phyloP scores from a whole-genome alignment of 2,797 vertebrate genomes.

The Sebastes alutus region DNA sequence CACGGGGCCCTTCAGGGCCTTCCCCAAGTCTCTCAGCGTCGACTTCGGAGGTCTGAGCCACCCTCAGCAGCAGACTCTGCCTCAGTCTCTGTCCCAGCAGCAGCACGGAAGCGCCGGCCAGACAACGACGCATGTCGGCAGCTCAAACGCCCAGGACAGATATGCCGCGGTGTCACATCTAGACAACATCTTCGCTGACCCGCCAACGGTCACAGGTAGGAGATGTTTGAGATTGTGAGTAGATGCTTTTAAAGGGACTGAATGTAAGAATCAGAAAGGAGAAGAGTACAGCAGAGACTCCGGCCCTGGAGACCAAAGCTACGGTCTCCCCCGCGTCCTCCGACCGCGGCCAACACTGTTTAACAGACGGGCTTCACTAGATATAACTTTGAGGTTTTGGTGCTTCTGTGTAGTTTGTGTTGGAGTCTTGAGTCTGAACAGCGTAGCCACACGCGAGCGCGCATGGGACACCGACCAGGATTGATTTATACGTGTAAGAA shows the following conservation, averaged over 20 bases:
- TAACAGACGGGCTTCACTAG: too few relatives aligned
- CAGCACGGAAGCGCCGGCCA: slow-evolving; percentile 27
- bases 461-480: too few relatives aligned
- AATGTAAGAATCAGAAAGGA: too few relatives aligned
- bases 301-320: too few relatives aligned
- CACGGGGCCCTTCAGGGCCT: slow-evolving; percentile 82
- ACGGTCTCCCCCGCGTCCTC: too few relatives aligned
- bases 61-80: slow-evolving; percentile 56
- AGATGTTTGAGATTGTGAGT: not conserved
- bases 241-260: not conserved
- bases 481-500: too few relatives aligned
- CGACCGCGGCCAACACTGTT: too few relatives aligned
- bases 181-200: slow-evolving; percentile 79
- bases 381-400: rapidly evolving
- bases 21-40: slow-evolving; percentile 85
- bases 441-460: too few relatives aligned
- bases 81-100: slow-evolving; percentile 67
- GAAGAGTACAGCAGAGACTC: rapidly evolving
- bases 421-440: too few relatives aligned
- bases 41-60: slow-evolving; percentile 83
- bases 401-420: too few relatives aligned
- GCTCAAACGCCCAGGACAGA: slow-evolving; percentile 68
- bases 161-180: slow-evolving; percentile 84
- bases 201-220: slow-evolving; percentile 70
- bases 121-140: slow-evolving; percentile 29